These are phyloP conservation scores for Lasioglossum pauxillum DNA, from an alignment of 2,888 invertebrate genomes.

Conservation along the genomic window DNA sequence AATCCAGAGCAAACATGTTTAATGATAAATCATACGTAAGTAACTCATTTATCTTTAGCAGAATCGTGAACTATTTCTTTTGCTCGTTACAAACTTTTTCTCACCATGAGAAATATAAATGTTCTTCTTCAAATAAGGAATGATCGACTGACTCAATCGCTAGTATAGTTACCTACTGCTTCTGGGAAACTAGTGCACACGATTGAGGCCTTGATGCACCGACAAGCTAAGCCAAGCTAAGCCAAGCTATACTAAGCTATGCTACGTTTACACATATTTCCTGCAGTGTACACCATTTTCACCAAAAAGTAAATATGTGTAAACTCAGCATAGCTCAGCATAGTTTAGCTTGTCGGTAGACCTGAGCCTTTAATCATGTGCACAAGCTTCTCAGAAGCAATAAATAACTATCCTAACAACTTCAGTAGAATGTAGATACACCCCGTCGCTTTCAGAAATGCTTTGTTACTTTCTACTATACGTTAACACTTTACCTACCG, in stretches of 20 bases:
- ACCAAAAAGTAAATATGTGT: background rate
- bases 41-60: background rate
- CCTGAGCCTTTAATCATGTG: background rate
- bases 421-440: too few relatives aligned
- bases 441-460: background rate
- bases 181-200: background rate
- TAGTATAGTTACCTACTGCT: background rate
- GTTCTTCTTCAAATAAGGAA: background rate
- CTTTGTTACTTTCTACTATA: background rate
- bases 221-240: background rate
- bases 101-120: background rate
- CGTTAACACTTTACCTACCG: too few relatives aligned
- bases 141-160: background rate
- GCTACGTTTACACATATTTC: background rate
- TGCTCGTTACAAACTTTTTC: background rate
- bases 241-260: background rate
- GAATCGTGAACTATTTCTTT: background rate
- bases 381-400: background rate
- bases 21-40: background rate
- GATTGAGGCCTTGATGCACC: background rate
- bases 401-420: background rate
- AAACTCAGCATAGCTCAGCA: background rate
- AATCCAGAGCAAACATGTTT: background rate
- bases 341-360: background rate
- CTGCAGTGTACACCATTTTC: background rate